Percentiles rank a stretch among this genome's conserved stretches.
These are phyloP conservation scores for Hirtodrosophila histrioides DNA, from an alignment of 2,888 invertebrate species.

Conservation along the genomic window DNA sequence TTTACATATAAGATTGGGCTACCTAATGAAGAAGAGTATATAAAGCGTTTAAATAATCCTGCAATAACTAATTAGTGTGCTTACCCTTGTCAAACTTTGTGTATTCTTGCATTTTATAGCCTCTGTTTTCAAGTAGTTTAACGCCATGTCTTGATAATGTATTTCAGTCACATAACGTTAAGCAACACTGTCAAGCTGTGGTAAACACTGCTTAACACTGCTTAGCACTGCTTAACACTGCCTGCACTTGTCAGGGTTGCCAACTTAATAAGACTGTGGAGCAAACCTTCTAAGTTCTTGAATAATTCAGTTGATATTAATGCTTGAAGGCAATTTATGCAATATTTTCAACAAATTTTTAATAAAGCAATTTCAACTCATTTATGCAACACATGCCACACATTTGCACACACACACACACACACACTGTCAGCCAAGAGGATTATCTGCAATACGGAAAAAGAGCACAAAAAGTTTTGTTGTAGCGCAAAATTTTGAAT, in stretches of 20 bases:
- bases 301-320: slow-evolving; percentile 14
- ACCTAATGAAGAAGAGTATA: no score
- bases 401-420: slow-evolving; percentile 37
- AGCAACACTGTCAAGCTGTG: slow-evolving; percentile 8
- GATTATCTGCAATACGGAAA: slow-evolving; percentile 56
- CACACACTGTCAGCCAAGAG: slow-evolving; percentile 37
- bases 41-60: no score
- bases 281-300: neutral
- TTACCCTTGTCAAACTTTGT: no score
- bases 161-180: neutral
- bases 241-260: slow-evolving; percentile 1
- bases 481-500: slow-evolving; percentile 62
- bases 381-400: slow-evolving; percentile 59
- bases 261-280: neutral
- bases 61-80: no score
- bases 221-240: slow-evolving; percentile 7
- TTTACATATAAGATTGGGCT: no score
- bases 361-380: slow-evolving; percentile 50
- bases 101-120: no score
- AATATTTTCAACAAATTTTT: slow-evolving; percentile 40
- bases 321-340: slow-evolving; percentile 16
- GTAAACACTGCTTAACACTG: slow-evolving; percentile 7
- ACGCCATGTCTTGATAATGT: no score
- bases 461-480: slow-evolving; percentile 52
- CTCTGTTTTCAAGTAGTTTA: no score